These are phyloP conservation scores for Lissonota sp. DNA, from an alignment of 2,888 invertebrate genomes.

Conservation along the genomic window DNA sequence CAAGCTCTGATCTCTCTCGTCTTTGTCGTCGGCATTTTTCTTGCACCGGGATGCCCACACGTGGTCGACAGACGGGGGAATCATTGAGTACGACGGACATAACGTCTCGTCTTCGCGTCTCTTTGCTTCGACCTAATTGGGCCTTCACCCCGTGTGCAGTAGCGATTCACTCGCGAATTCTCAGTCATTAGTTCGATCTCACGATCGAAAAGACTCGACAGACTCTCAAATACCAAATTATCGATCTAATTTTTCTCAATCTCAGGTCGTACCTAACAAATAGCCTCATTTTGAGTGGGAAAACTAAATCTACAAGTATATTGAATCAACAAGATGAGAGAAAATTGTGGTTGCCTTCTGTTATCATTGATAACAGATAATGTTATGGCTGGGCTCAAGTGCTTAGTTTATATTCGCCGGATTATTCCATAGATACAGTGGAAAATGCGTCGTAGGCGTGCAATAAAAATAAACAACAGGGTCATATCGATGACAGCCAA, in stretches of 20 bases:
- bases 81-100: conserved; percentile 49
- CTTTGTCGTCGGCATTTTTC: conserved; percentile 72
- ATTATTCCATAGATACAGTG: conserved; percentile 14
- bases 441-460: conserved; percentile 49
- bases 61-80: conserved; percentile 76
- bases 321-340: too few species aligned
- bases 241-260: too few species aligned
- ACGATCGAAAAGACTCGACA: too few species aligned
- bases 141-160: conserved; percentile 43
- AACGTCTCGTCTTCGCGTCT: conserved; percentile 58
- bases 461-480: conserved; percentile 58
- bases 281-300: too few species aligned
- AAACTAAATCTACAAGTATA: too few species aligned
- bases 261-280: too few species aligned
- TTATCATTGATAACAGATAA: conserved; percentile 49
- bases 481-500: conserved; percentile 38
- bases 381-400: background rate
- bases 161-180: conserved; percentile 10
- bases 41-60: conserved; percentile 76
- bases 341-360: conserved; percentile 14
- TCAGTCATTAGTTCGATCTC: too few species aligned
- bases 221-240: too few species aligned
- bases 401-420: background rate
- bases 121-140: conserved; percentile 60
- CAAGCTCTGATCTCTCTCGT: conserved; percentile 36